Evolutionary conservation across 2,888 invertebrate species (phyloP).

Genomic region (Labia minor): DNA sequence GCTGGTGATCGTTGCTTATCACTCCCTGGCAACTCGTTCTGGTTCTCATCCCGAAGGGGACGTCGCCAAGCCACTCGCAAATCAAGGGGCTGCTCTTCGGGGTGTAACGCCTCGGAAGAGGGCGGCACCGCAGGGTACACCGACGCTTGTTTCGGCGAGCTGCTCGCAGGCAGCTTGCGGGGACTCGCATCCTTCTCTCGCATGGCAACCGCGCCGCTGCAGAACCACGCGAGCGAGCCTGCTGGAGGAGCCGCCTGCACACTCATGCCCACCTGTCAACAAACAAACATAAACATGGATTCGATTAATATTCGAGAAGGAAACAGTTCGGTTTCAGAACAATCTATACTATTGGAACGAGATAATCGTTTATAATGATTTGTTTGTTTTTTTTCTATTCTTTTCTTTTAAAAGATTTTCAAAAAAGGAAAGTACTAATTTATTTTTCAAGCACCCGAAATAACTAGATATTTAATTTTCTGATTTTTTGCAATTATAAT

Average conservation of each 20-base stretch:
- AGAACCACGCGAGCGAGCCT: conserved; percentile 36
- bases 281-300: not conserved
- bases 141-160: conserved; percentile 62
- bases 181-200: conserved; percentile 88
- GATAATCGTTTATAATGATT: too few species aligned
- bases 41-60: conserved; percentile 70
- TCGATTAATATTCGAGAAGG: too few species aligned
- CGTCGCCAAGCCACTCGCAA: conserved; percentile 66
- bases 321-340: too few species aligned
- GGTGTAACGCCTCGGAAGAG: conserved; percentile 47
- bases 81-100: conserved; percentile 71
- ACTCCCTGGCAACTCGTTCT: conserved; percentile 43
- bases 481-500: too few species aligned
- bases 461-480: too few species aligned
- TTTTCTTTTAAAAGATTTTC: too few species aligned
- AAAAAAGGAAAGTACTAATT: too few species aligned
- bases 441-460: too few species aligned
- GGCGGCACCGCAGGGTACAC: conserved; percentile 47
- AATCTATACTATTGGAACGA: too few species aligned
- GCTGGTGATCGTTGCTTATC: not conserved
- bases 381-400: too few species aligned
- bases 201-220: conserved; percentile 47
- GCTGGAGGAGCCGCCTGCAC: not conserved
- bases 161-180: conserved; percentile 52
- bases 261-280: conserved; percentile 5